Conservation (phyloP, 23 tunicate species). For the Styela plicata region DNA sequence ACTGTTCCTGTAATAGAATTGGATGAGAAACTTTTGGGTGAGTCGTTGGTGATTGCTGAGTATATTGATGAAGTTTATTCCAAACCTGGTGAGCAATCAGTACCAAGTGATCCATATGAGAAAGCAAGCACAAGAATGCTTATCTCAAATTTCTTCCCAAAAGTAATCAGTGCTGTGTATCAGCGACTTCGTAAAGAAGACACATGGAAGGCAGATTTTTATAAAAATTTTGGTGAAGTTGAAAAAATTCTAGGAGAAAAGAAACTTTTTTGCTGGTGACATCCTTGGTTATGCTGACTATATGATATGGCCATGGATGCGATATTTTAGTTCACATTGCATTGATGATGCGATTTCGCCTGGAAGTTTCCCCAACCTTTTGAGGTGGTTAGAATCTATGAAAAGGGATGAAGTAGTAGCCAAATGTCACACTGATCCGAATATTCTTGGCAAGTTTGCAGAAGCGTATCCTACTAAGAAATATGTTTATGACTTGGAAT, state of each 20-base stretch:
- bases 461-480: not conserved
- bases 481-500: slow-evolving; percentile 20
- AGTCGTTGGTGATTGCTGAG: slow-evolving; percentile 1
- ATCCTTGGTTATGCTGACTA: slow-evolving; percentile 22
- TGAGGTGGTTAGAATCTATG: not conserved
- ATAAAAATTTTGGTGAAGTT: not conserved
- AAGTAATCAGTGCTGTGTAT: not conserved
- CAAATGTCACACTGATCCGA: not conserved
- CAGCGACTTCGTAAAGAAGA: not conserved
- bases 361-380: not conserved
- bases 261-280: slow-evolving; percentile 17
- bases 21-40: not conserved
- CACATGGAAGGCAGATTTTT: not conserved
- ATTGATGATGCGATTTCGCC: not conserved
- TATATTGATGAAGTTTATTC: slow-evolving; percentile 20
- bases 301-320: slow-evolving; percentile 31
- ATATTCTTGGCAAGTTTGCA: not conserved
- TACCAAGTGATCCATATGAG: not conserved
- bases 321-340: not conserved
- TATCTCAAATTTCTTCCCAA: not conserved
- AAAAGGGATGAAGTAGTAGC: not conserved
- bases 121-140: not conserved
- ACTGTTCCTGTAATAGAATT: slow-evolving; percentile 9
- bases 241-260: slow-evolving; percentile 4
- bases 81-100: not conserved